Percentiles rank a stretch among this genome's conserved stretches.
Evolutionary conservation across 23 tunicate genomes (phyloP).

Genomic region (Clavelina lepadiformis): DNA sequence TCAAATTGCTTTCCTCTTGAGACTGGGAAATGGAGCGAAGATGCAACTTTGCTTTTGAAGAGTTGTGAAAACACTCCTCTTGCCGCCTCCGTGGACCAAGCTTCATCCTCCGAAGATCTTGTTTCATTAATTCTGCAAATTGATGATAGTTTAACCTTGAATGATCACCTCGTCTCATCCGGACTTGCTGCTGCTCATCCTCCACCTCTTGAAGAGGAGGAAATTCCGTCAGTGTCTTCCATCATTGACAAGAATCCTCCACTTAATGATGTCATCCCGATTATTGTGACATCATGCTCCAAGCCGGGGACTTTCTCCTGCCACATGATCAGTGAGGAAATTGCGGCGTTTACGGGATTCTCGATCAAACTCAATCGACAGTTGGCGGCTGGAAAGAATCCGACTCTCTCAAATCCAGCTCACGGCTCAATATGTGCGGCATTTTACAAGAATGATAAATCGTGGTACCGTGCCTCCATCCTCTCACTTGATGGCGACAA

Average conservation of each 20-base stretch:
- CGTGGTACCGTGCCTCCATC: constrained; percentile 59
- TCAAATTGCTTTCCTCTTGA: constrained; percentile 6
- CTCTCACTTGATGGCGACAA: background rate
- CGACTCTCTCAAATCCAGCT: no score
- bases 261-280: no score
- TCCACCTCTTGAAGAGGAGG: no score
- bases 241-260: no score
- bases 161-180: constrained; percentile 7
- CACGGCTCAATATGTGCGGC: constrained; percentile 37
- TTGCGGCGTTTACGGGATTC: constrained; percentile 1
- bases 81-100: background rate
- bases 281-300: constrained; percentile 3
- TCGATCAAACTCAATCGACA: constrained; percentile 7
- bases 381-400: background rate
- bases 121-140: background rate
- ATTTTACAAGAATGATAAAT: constrained; percentile 32
- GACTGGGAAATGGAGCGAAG: constrained; percentile 15
- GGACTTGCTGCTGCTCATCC: background rate
- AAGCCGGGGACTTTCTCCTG: constrained; percentile 19
- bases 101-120: background rate
- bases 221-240: no score
- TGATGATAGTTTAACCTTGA: constrained; percentile 2
- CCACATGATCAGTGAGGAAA: constrained; percentile 13
- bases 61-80: background rate
- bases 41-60: constrained; percentile 8